A percentile compares a stretch with the other conserved stretches of the same genome.
phyloP scores from a whole-genome alignment of 2,888 invertebrate genomes.

The Lobophora halterata region DNA sequence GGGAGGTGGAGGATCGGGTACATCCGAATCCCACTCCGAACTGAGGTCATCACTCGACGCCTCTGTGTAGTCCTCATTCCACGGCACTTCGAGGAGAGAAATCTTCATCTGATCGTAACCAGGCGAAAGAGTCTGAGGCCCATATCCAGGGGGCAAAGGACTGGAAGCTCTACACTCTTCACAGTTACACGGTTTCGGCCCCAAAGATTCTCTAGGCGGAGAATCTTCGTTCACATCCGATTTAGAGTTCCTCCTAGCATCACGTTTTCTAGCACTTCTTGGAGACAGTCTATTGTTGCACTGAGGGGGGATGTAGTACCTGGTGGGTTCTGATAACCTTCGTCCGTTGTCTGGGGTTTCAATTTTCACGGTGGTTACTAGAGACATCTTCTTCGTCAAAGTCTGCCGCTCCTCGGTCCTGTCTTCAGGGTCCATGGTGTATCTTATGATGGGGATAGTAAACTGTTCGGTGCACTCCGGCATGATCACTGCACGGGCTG shows the following conservation, averaged over 20 bases:
- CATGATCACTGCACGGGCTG: constrained; percentile 60
- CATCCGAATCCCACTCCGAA: constrained; percentile 95
- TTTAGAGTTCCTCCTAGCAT: constrained; percentile 60
- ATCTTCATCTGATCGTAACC: constrained; percentile 91
- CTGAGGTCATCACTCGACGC: constrained; percentile 95
- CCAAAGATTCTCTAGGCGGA: constrained; percentile 51
- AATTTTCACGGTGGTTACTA: constrained; percentile 69
- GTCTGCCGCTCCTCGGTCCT: constrained; percentile 57
- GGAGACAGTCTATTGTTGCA: constrained; percentile 72
- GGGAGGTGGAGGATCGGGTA: constrained; percentile 78
- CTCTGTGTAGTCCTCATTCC: constrained; percentile 90
- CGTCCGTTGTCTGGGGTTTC: constrained; percentile 69
- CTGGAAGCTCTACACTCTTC: constrained; percentile 77
- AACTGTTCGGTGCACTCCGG: constrained; percentile 75
- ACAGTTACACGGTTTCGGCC: constrained; percentile 71
- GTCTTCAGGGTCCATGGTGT: constrained; percentile 75
- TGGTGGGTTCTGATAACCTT: constrained; percentile 64
- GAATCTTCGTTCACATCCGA: constrained; percentile 52
- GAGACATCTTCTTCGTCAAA: constrained; percentile 67
- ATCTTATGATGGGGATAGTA: constrained; percentile 71
- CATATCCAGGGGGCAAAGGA: constrained; percentile 72
- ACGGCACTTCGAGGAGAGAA: constrained; percentile 87
- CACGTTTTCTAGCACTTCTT: constrained; percentile 66
- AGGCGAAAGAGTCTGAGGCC: constrained; percentile 72
- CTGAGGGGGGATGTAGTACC: constrained; percentile 72